Evolutionary conservation across 2,888 invertebrate genomes (phyloP), one percentile per base, ranked within the genome.

Genomic region (Brachyopa scutellaris): DNA sequence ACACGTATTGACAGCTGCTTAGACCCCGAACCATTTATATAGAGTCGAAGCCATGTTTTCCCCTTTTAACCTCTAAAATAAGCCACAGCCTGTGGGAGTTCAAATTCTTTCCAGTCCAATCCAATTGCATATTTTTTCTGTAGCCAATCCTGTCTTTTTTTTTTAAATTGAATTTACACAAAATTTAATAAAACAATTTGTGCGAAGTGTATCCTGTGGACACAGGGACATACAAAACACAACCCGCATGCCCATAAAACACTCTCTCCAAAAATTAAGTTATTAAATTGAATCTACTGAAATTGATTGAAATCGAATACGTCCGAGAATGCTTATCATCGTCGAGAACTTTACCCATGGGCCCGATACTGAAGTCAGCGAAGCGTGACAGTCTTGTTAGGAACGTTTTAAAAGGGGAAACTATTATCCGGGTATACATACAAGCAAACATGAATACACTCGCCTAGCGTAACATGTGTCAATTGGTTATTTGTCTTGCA

Each of bases 351-450:
- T 57, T 66, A 72, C 82, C 76, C 82, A 76, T 76, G 70, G 76
- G 82, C 66, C 42, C 82, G 70, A 82, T 72, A 59, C 76, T 70
- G 70, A 77, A 76, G 76, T 70, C 82, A 77, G 66, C 82, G 76
- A 72, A 70, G 42, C 76, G 82, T 76, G 53, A 53, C 76, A 66
- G 64, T 33, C 69, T 57, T 51, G 62, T 69, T 79, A 73, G 57
- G 13, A 26, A 23, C 33, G 23, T 3, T 49, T 47, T 36, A 64
- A 45, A 64, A 59, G 47, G 40, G 13, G n/a, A 78, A 59, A 57
- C 26, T 55, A 62, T n/a, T n/a, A n/a, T n/a, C n/a, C n/a, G n/a
- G n/a, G n/a, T n/a, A n/a, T n/a, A 26, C 3, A 26, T 5, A 26
- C 3, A 26, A 26, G 26, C 3, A 26, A 26, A 26, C 26, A 26